Percentiles rank a stretch among this genome's conserved stretches.
phyloP scores from a whole-genome alignment of 1,140 invertebrate species.

The Brachionus asplanchnoidis region DNA sequence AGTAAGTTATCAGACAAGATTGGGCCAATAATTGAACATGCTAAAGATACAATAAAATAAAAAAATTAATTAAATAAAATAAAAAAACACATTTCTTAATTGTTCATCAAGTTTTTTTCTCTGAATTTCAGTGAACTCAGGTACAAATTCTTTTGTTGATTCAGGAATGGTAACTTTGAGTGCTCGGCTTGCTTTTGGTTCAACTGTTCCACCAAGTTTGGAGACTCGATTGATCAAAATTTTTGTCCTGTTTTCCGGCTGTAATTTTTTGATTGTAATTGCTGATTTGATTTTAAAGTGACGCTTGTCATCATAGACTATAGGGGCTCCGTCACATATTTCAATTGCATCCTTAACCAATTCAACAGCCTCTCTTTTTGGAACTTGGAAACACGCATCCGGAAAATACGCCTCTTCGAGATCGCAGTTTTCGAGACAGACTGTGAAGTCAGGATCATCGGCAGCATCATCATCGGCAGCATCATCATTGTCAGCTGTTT shows the following conservation, averaged over 20 bases:
- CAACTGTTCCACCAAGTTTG: background rate
- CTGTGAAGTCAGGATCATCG: slow-evolving; percentile 40
- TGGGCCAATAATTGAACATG: slow-evolving; percentile 33
- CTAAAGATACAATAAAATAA: background rate
- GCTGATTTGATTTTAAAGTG: slow-evolving; percentile 15
- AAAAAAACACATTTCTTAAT: slow-evolving; percentile 7
- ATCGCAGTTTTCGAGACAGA: slow-evolving; percentile 5
- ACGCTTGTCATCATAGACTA: slow-evolving; percentile 19
- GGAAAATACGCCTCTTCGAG: slow-evolving; percentile 4
- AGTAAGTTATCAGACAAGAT: background rate
- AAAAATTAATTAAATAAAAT: background rate
- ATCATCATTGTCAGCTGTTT: background rate
- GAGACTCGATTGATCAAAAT: background rate
- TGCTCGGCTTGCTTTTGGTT: background rate
- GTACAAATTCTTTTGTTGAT: background rate
- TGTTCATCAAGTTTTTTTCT: slow-evolving; percentile 26
- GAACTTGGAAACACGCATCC: slow-evolving; percentile 19
- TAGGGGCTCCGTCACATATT: slow-evolving; percentile 29
- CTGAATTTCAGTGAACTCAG: background rate
- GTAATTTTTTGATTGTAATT: slow-evolving; percentile 1
- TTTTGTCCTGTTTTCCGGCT: background rate
- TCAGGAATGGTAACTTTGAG: background rate
- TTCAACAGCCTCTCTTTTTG: slow-evolving; percentile 37
- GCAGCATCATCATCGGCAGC: slow-evolving; percentile 1
- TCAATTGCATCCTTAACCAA: slow-evolving; percentile 41